Conservation (phyloP, 2,113 vertebrate species). For the Engystomops pustulosus region DNA sequence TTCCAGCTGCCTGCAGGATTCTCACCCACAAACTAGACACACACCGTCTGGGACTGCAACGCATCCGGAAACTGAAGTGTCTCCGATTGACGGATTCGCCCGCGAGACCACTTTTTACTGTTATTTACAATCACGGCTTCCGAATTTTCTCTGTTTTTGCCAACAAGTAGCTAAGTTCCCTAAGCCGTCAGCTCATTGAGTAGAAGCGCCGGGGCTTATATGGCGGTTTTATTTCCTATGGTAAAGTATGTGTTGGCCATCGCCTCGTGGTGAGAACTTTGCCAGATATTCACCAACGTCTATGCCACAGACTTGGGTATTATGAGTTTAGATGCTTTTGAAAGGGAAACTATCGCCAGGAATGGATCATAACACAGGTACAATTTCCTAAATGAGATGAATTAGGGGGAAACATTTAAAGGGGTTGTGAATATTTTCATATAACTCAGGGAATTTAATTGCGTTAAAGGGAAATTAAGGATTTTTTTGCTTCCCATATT, state of each 20-base stretch:
- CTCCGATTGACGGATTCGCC: conserved; percentile 20
- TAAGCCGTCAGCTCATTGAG: background rate
- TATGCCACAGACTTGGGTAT: background rate
- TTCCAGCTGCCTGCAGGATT: conserved; percentile 46
- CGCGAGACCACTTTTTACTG: background rate
- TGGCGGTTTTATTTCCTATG: background rate
- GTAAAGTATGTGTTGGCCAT: background rate
- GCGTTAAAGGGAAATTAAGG: too few relatives aligned
- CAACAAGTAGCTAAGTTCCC: background rate
- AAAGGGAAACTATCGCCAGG: too few relatives aligned
- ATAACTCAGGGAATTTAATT: too few relatives aligned
- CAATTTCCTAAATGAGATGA: too few relatives aligned
- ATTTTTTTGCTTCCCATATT: too few relatives aligned
- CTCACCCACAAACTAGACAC: conserved; percentile 50
- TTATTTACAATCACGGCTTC: background rate
- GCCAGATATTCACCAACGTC: background rate
- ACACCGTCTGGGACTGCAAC: conserved; percentile 35
- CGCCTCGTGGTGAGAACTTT: background rate
- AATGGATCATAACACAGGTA: too few relatives aligned
- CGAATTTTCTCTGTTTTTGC: background rate
- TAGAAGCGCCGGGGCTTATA: background rate
- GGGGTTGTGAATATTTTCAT: too few relatives aligned
- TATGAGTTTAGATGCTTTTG: too few relatives aligned
- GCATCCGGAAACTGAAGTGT: background rate
- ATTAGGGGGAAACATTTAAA: too few relatives aligned